Base-by-base conservation (phyloP, 2,113 vertebrate species). In the Grantiella picta region DNA sequence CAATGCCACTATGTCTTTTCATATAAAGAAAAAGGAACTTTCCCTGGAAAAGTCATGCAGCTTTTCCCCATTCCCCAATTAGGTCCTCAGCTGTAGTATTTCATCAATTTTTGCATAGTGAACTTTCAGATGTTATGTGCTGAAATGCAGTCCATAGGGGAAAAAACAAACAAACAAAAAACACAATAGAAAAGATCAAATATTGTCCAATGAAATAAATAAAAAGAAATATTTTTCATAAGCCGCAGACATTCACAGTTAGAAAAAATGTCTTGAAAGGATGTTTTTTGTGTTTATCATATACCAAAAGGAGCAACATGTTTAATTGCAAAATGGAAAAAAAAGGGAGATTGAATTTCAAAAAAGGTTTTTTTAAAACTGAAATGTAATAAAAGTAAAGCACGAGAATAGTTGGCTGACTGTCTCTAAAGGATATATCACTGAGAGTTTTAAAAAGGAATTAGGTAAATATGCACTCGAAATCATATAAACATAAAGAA, bases 121-220 rank as follows among this genome's bases (percentile, higher is more conserved):
- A 71, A 19, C 9, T 82, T 88, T 50, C 49, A 82, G 15, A 40
- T 12, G 3, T 12, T 54, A 7, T 10, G 24, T 27, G 24, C 14
- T 3, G 1, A 88, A 79, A 54, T 50, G 16, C 11, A 68, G 14
- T 12, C 7, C 22, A 40, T 20, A 15, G 36, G 19, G 6, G 23
- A 36, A 29, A 38, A 47, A 53, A 5, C 7, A 49, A 17, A 0
- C 3, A 14, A 38, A 15, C 0, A 65, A 16, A 5, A 79, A 3
- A 1, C 10, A 47, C 6, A 69, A 36, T 47, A 57, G 57, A 73
- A 90, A 85, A 40, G 15, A 75, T 25, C 1, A 82, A 69, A 57
- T 42, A n/a, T 36, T 75, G 4, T 45, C 19, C 11, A 17, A 50
- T 1, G 0, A 92, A 85, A 92, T 28, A 92, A 54, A 29, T 47